Conservation (phyloP, 2,888 invertebrate species). For the Molorchus minor region DNA sequence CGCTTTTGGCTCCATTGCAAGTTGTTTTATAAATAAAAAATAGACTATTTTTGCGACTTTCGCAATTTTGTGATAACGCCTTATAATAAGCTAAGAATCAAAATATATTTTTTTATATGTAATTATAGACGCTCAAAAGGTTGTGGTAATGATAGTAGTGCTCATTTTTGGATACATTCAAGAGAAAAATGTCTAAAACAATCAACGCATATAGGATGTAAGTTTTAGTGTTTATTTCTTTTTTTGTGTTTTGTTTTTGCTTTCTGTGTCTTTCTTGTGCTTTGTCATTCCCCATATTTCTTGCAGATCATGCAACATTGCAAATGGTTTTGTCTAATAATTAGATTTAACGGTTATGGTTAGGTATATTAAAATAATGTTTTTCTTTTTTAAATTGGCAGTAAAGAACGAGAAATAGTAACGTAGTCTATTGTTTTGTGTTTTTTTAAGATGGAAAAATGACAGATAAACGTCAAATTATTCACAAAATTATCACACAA, state of each 20-base stretch:
- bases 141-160: constrained; percentile 45
- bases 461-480: too few species aligned
- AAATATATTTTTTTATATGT: constrained; percentile 15
- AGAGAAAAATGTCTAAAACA: constrained; percentile 78
- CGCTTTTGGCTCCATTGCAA: constrained; percentile 17
- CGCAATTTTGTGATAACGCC: constrained; percentile 27
- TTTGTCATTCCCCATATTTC: neutral
- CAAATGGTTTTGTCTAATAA: too few species aligned
- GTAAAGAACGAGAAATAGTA: too few species aligned
- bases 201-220: constrained; percentile 91
- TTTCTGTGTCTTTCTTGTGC: constrained; percentile 24
- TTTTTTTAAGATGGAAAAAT: too few species aligned
- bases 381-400: too few species aligned
- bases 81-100: constrained; percentile 23
- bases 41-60: constrained; percentile 29
- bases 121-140: constrained; percentile 27
- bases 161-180: constrained; percentile 35
- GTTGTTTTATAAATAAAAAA: constrained; percentile 1
- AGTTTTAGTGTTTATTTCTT: constrained; percentile 65
- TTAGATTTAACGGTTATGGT: too few species aligned
- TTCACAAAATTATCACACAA: too few species aligned
- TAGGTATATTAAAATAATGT: too few species aligned
- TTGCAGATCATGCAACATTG: too few species aligned
- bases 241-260: constrained; percentile 39
- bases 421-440: too few species aligned